A percentile compares a stretch with the other conserved stretches of the same genome.
These are phyloP conservation scores for Erebia ligea DNA, from an alignment of 2,888 invertebrate genomes.

Conservation along the genomic window DNA sequence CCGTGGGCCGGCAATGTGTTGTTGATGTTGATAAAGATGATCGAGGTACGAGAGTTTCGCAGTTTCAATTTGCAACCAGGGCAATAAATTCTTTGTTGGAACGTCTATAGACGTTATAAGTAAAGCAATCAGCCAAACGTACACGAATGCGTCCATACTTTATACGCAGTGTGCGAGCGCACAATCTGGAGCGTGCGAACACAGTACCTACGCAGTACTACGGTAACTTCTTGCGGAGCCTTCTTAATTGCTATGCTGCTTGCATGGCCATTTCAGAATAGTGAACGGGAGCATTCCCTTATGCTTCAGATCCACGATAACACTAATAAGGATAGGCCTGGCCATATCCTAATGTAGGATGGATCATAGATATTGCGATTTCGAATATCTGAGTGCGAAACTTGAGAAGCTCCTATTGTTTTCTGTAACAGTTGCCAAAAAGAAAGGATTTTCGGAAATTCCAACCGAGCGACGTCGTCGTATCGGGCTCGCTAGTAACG, in stretches of 20 bases:
- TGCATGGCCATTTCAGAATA: slow-evolving; percentile 39
- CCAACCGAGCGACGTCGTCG: too few species aligned
- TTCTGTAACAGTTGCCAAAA: too few species aligned
- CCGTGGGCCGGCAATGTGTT: too few species aligned
- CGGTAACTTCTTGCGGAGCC: slow-evolving; percentile 39
- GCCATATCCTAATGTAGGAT: too few species aligned
- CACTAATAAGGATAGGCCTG: slow-evolving; percentile 24
- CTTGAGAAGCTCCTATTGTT: too few species aligned
- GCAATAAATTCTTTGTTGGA: neutral
- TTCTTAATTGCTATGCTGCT: slow-evolving; percentile 46
- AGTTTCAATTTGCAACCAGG: neutral
- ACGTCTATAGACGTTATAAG: neutral
- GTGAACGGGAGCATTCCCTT: slow-evolving; percentile 46
- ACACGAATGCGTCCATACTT: slow-evolving; percentile 34
- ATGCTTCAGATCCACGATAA: slow-evolving; percentile 29
- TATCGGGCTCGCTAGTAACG: too few species aligned
- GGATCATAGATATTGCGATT: too few species aligned
- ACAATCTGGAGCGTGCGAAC: slow-evolving; percentile 67
- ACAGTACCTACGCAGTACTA: slow-evolving; percentile 38
- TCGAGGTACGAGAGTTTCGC: too few species aligned
- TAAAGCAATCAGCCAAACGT: slow-evolving; percentile 14
- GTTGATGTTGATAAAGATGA: too few species aligned
- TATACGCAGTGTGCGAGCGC: slow-evolving; percentile 47
- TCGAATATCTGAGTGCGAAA: too few species aligned
- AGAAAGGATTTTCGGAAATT: too few species aligned